Evolutionary conservation across 1,140 invertebrate genomes (phyloP), one percentile per base, ranked within the genome.

Genomic region (Aporrectodea caliginosa): DNA sequence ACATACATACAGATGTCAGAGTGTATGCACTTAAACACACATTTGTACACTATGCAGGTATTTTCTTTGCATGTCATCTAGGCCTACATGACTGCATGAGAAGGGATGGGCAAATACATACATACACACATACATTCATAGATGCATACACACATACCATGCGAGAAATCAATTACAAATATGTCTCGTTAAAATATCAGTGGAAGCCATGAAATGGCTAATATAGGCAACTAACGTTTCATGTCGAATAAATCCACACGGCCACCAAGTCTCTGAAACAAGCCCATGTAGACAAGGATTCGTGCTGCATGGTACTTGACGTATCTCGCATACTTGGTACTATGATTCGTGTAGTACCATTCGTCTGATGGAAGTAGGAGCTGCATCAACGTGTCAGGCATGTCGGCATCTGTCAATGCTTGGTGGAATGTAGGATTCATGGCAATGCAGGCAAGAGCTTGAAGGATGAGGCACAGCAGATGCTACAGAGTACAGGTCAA

Each of bases 341-440:
- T 92, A 84, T 93, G 92, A 84, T 92, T 92, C 69, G 92, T 93
- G 87, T 93, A 93, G 87, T 92, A 93, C 91, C 92, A 92, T 84
- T 93, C 92, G 85, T 93, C 92, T 0, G 92, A 92, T 2, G 92
- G 92, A 69, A 93, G 86, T 35, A 93, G 88, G 29, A 93, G 88
- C 84, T 93, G 92, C 81, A 92, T 91, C 22, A 93, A 85, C 80
- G 90, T 90, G 83, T 93, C 92, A 1, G 91, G 90, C 35, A 93
- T 88, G 79, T 92, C 91, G 16, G 90, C 89, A 30, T 92, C 91
- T 1, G 89, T 85, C 16, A 93, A 85, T 0, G 88, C 84, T 32
- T 87, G 84, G 85, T 93, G 92, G 82, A 90, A 88, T 74, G 85
- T 84, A 1, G 91, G 89, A 76, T 91, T 90, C 69, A 92, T 84